Percentiles rank a stretch among this genome's conserved stretches.
Conservation (phyloP, 1,140 invertebrate genomes). For the Fopius arisanus region DNA sequence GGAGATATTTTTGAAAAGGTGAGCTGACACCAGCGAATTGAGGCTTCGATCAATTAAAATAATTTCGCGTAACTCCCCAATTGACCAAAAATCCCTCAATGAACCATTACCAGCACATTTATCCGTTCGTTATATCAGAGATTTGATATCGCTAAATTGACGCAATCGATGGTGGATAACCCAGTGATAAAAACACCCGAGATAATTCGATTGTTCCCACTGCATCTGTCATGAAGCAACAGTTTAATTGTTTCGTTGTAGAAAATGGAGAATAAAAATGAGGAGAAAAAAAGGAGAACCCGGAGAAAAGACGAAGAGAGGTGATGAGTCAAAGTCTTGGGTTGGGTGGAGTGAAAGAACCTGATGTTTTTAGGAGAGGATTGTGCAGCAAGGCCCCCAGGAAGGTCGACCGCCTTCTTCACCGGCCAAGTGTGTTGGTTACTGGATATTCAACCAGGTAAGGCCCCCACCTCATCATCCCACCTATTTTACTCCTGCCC, state of each 20-base stretch:
- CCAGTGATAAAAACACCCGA: conserved; percentile 20
- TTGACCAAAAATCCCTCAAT: not conserved
- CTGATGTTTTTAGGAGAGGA: conserved; percentile 49
- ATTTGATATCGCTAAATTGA: conserved; percentile 20
- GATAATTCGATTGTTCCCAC: not conserved
- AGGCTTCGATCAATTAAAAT: not conserved
- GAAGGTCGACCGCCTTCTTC: conserved; percentile 54
- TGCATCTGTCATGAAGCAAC: not conserved
- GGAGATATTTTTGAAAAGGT: too few species aligned
- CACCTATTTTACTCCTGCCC: not conserved
- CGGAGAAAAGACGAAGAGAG: not conserved
- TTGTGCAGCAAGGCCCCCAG: conserved; percentile 54
- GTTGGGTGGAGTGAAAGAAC: not conserved
- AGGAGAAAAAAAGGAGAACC: not conserved
- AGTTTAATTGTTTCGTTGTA: not conserved
- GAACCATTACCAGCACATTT: conserved; percentile 7
- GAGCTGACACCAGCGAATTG: too few species aligned
- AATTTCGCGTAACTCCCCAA: not conserved
- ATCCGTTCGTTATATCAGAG: conserved; percentile 23
- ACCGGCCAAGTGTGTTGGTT: conserved; percentile 9
- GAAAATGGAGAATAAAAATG: not conserved
- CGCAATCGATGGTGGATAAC: conserved; percentile 26
- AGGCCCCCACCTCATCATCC: conserved; percentile 34
- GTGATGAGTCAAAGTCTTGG: conserved; percentile 1
- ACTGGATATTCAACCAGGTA: conserved; percentile 5